Evolutionary conservation across 2,888 invertebrate genomes (phyloP), one percentile per base, ranked within the genome.

Genomic region (Cotesia congregata): DNA sequence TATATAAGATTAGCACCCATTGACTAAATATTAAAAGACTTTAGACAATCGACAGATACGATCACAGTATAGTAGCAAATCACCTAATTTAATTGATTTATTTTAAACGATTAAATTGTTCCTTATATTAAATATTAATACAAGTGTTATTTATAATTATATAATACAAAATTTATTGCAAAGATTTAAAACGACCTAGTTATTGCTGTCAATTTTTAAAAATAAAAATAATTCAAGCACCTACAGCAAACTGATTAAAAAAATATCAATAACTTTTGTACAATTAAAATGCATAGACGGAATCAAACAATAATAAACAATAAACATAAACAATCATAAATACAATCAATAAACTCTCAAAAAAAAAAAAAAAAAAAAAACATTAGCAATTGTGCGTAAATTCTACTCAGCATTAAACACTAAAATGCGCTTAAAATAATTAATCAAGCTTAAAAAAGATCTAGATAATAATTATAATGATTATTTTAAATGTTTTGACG

Each of bases 41-140:
- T 50, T 50, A 50, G 50, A 50, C 50, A 50, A 50, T 50, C 50
- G 50, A 50, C 50, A 50, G 50, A 50, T 50, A 50, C 50, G 50
- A 50, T 50, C 50, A 50, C 50, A 50, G 50, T 12, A 50, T 12
- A 50, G 50, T 50, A 50, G 50, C 50, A 50, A 50, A 50, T 50
- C 12, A 50, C 50, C 50, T 50, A 50, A 1, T 30, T 30, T 50
- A 50, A 50, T 7, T 50, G 7, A 50, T 7, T 50, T 3, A 7
- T 50, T 50, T 50, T 50, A 50, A 50, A 12, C 2, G 9, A 50
- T 50, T 50, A 50, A 7, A 9, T 50, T 50, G 12, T 6, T 9
- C 50, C 12, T 50, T 9, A 9, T 50, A 50, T 50, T 50, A 50
- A 50, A 9, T 50, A 50, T 50, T 50, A 50, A 9, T 50, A 50